Evolutionary conservation across 2,888 invertebrate species (phyloP).

Genomic region (Leptarthrus brevirostris): DNA sequence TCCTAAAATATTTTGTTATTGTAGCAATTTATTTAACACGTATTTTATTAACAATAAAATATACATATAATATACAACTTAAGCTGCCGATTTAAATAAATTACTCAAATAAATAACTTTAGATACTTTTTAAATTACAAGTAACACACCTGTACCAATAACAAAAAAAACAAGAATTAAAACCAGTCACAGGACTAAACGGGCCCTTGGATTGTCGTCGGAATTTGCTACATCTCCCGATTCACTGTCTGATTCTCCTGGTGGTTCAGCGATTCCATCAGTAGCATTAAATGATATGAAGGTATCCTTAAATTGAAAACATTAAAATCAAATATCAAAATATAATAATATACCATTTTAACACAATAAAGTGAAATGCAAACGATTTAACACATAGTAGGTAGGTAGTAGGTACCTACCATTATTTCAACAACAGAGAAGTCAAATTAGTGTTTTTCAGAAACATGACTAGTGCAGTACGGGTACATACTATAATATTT

Average conservation of each 20-base stretch:
- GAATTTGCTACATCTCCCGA: constrained; percentile 59
- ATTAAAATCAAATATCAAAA: background rate
- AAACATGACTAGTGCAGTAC: no score
- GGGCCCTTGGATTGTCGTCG: constrained; percentile 61
- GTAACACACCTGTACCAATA: constrained; percentile 4
- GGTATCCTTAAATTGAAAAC: background rate
- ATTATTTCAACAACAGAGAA: no score
- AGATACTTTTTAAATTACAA: background rate
- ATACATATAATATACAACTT: no score
- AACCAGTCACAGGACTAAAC: constrained; percentile 60
- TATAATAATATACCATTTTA: no score
- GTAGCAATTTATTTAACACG: no score
- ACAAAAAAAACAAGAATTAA: constrained; percentile 11
- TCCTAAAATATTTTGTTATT: no score
- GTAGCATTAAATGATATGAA: background rate
- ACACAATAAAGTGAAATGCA: no score
- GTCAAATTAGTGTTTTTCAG: no score
- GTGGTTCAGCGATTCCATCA: background rate
- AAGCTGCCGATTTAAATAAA: background rate
- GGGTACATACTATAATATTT: no score
- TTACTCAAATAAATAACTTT: background rate
- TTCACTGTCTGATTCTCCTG: constrained; percentile 57
- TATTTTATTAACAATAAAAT: no score
- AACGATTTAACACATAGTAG: no score
- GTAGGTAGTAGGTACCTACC: no score